Evolutionary conservation across 2,888 invertebrate genomes (phyloP).

Genomic region (Antitype chi): DNA sequence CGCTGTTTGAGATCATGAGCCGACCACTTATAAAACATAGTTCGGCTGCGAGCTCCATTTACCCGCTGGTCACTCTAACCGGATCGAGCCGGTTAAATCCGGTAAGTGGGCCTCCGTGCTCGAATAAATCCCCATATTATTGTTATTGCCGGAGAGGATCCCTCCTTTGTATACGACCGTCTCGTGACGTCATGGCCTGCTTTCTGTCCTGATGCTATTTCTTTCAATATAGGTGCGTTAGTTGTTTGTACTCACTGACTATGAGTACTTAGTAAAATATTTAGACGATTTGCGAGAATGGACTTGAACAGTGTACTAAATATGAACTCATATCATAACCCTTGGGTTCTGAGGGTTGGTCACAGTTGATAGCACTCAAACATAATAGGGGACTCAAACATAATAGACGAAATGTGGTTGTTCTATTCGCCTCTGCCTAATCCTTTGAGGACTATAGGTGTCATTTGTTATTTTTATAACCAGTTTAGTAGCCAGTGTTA

Average conservation of each 20-base stretch:
- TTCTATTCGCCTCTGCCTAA: not conserved
- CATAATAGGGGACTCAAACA: not conserved
- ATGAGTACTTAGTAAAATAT: not conserved
- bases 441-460: not conserved
- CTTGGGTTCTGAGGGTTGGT: not conserved
- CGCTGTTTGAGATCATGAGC: constrained; percentile 73
- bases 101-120: constrained; percentile 82
- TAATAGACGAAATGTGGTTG: not conserved
- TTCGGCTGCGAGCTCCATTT: constrained; percentile 72
- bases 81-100: constrained; percentile 78
- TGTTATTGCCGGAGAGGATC: constrained; percentile 80
- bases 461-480: not conserved
- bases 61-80: constrained; percentile 72
- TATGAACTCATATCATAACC: not conserved
- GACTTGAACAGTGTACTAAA: not conserved
- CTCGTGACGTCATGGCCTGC: constrained; percentile 73
- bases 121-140: constrained; percentile 83
- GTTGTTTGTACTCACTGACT: not conserved
- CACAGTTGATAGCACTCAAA: not conserved
- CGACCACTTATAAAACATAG: constrained; percentile 81
- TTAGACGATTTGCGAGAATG: not conserved
- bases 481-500: not conserved
- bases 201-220: constrained; percentile 74
- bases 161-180: constrained; percentile 77
- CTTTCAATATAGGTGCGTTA: constrained; percentile 66